Conservation (phyloP, 1,140 invertebrate genomes). For the Ostrea denselamellosa region DNA sequence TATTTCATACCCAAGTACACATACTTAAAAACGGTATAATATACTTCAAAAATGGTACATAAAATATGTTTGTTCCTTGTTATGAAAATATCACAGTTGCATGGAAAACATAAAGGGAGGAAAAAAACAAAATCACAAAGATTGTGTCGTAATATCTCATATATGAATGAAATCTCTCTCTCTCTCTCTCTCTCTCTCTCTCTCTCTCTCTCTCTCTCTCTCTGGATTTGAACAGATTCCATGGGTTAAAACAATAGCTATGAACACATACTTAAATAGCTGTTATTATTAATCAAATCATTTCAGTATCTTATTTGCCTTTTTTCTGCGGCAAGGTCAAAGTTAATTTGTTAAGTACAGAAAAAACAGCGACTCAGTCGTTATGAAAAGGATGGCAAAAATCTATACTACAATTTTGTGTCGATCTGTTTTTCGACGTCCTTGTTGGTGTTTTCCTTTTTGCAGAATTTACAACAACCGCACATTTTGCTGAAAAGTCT, state of each 20-base stretch:
- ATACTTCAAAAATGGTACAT: background rate
- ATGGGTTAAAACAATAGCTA: background rate
- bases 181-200: background rate
- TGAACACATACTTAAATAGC: background rate
- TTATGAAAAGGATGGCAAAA: background rate
- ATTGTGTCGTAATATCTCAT: too few species aligned
- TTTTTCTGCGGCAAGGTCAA: too few species aligned
- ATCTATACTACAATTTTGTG: background rate
- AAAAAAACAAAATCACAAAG: background rate
- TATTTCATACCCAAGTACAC: background rate
- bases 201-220: background rate
- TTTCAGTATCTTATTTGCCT: too few species aligned
- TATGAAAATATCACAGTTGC: conserved; percentile 8
- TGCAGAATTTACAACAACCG: conserved; percentile 36
- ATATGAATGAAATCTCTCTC: background rate
- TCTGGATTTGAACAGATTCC: conserved; percentile 18
- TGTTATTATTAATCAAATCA: background rate
- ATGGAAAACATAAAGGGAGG: background rate
- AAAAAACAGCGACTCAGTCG: too few species aligned
- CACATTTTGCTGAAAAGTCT: conserved; percentile 48
- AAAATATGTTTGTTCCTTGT: background rate
- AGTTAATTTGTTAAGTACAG: too few species aligned
- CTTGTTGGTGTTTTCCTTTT: background rate
- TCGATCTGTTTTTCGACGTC: background rate
- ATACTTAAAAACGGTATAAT: background rate